Evolutionary conservation across 2,888 invertebrate species (phyloP), one percentile per base, ranked within the genome.

Genomic region (Meta bourneti): DNA sequence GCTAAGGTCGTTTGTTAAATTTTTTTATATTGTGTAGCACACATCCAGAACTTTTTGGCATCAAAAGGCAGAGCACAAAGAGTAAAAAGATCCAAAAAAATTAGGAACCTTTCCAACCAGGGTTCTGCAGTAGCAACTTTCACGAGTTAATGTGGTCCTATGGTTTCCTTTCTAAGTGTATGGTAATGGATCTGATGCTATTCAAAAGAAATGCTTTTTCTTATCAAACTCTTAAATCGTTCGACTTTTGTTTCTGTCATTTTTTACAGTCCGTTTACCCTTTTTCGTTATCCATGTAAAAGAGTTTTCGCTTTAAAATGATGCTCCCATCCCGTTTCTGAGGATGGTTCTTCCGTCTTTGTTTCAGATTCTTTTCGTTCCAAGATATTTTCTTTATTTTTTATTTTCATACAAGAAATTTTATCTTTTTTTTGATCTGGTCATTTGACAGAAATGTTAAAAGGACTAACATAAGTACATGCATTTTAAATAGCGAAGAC

Each of bases 21-120:
- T 82, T 82, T 16, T 52, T 51, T 49, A 19, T 48, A 9, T 8
- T 80, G 61, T 16, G 54, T 19, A 13, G 7, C 11, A n/a, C n/a
- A n/a, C n/a, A 11, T 20, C 34, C 69, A 51, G 11, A 71, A 82
- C 71, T 70, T 82, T 71, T 82, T 82, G 82, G 71, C 82, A 82
- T 82, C 82, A 82, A 82, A 82, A 19, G 49, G 51, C 49, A 4
- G 9, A 7, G 1, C 9, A 52, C 72, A 71, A 82, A 51, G 80
- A 80, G 52, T 19, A 20, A 61, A 80, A 80, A 80, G 69, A 49
- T n/a, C n/a, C 48, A 49, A n/a, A 82, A 69, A 72, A 82, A 82
- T 71, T 82, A 71, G 70, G 20, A 49, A 82, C 70, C 8, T 82
- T 82, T 71, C 82, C 51, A 19, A 19, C 80, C 80, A 48, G 48